Conservation (phyloP, 37 sponge, comb jelly and placozoan species). For the Agelas oroides region DNA sequence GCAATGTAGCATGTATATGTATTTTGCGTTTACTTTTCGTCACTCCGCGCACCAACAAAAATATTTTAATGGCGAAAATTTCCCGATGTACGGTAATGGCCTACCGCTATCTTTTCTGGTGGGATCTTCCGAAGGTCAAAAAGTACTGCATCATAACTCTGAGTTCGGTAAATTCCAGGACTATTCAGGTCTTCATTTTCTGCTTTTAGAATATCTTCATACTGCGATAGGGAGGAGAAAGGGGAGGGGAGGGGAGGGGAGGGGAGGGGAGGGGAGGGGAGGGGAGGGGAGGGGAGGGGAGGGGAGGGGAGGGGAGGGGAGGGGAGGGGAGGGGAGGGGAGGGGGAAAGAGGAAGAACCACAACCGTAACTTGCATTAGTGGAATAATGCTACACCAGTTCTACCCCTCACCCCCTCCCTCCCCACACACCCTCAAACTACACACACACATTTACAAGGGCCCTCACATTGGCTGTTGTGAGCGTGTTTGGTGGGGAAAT, state of each 20-base stretch:
- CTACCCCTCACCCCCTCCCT: too few species aligned
- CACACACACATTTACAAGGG: too few species aligned
- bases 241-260: not conserved
- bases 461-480: too few species aligned
- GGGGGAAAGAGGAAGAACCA: too few species aligned
- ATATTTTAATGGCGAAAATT: too few species aligned
- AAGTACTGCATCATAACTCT: slow-evolving; percentile 67
- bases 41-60: too few species aligned
- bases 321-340: not conserved
- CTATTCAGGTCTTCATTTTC: not conserved
- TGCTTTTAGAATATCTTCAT: not conserved
- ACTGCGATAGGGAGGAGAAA: not conserved
- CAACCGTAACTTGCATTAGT: too few species aligned
- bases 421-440: too few species aligned
- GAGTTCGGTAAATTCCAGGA: slow-evolving; percentile 11
- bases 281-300: not conserved
- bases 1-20: too few species aligned
- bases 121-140: slow-evolving; percentile 71
- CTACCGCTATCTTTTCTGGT: slow-evolving; percentile 76
- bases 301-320: not conserved
- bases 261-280: not conserved
- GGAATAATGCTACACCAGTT: too few species aligned
- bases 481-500: not conserved
- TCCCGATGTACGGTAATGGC: too few species aligned
- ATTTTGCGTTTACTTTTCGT: too few species aligned